Evolutionary conservation across 2,797 vertebrate genomes (phyloP).

Genomic region (Schizothorax lantsangensis): DNA sequence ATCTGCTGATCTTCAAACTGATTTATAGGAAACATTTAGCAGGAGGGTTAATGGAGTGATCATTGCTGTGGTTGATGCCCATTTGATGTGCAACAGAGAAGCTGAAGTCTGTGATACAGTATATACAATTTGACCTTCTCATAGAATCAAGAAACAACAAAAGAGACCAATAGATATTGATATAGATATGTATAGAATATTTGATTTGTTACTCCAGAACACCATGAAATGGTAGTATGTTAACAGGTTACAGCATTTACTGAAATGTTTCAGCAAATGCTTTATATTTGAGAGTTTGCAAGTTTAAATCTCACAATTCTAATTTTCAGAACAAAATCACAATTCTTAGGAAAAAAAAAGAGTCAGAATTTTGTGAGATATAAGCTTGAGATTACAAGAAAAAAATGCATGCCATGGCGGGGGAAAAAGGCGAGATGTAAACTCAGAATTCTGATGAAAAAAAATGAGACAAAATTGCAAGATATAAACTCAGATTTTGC

Average conservation of each 20-base stretch:
- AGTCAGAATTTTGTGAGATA: too few relatives aligned
- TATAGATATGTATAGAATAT: not conserved
- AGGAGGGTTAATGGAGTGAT: slow-evolving; percentile 12
- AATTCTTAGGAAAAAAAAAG: too few relatives aligned
- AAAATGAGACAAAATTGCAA: too few relatives aligned
- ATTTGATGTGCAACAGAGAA: not conserved
- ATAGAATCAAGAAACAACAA: not conserved
- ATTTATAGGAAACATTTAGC: not conserved
- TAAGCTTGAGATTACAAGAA: too few relatives aligned
- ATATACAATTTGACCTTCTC: not conserved
- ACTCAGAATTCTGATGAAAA: too few relatives aligned
- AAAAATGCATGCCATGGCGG: too few relatives aligned
- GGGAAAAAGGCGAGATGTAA: too few relatives aligned
- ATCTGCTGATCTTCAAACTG: not conserved
- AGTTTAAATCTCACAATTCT: not conserved
- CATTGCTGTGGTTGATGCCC: not conserved
- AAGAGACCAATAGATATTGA: not conserved
- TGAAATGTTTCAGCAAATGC: not conserved
- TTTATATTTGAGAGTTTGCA: not conserved
- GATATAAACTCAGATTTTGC: too few relatives aligned
- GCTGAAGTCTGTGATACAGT: not conserved
- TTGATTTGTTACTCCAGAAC: not conserved
- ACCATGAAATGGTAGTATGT: not conserved
- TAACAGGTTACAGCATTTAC: not conserved
- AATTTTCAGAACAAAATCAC: not conserved